These are phyloP conservation scores for Anoncus sp. DNA, from an alignment of 2,888 invertebrate genomes.

Conservation along the genomic window DNA sequence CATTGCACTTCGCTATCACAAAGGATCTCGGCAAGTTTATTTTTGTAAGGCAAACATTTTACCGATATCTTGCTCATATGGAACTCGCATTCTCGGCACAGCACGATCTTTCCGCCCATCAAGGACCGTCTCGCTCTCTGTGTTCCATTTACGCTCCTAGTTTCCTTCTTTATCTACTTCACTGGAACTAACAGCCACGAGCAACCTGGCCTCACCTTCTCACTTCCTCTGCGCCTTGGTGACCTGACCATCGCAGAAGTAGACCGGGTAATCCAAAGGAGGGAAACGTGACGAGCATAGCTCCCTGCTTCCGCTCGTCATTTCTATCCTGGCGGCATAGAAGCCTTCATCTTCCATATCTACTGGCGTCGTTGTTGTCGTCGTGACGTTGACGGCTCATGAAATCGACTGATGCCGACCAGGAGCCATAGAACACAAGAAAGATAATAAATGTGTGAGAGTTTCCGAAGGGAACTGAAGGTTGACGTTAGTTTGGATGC, in stretches of 20 bases:
- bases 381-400: conserved; percentile 48
- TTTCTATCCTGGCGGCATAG: conserved; percentile 75
- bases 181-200: conserved; percentile 40
- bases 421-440: conserved; percentile 32
- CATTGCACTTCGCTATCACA: too few species aligned
- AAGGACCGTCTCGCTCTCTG: conserved; percentile 30
- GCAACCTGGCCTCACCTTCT: conserved; percentile 59
- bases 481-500: too few species aligned
- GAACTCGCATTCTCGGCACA: conserved; percentile 73
- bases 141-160: not conserved
- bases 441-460: conserved; percentile 41
- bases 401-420: conserved; percentile 37
- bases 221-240: conserved; percentile 65
- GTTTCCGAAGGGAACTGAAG: too few species aligned
- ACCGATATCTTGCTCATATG: too few species aligned
- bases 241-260: conserved; percentile 27
- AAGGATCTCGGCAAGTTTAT: conserved; percentile 76
- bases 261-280: conserved; percentile 67
- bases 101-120: conserved; percentile 54
- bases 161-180: conserved; percentile 52
- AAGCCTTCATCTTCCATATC: conserved; percentile 45
- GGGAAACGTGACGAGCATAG: conserved; percentile 82
- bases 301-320: conserved; percentile 78
- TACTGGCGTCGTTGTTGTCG: conserved; percentile 50
- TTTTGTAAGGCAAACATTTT: too few species aligned